Evolutionary conservation across 35 echinoderm and acorn worm species (phyloP).

Genomic region (Ophiothrix spiculata): DNA sequence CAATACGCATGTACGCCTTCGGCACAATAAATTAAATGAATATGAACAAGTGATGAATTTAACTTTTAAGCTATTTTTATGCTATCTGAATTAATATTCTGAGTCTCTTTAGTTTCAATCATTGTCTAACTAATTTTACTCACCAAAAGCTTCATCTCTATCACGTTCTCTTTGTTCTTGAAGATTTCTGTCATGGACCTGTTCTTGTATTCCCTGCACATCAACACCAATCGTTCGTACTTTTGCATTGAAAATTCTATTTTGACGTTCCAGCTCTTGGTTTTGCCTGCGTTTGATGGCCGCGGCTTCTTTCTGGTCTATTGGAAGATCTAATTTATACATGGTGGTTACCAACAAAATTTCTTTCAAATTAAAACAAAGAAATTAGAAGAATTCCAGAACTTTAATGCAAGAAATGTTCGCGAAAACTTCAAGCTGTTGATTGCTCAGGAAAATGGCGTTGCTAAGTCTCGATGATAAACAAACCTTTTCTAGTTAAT

Average conservation of each 20-base stretch:
- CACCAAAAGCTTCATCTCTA: slow-evolving; percentile 85
- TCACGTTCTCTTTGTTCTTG: slow-evolving; percentile 74
- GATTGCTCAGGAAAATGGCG: no score
- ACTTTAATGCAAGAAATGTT: no score
- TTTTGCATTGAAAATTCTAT: slow-evolving; percentile 98
- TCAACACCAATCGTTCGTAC: slow-evolving; percentile 97
- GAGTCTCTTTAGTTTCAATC: background rate
- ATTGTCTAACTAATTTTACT: background rate
- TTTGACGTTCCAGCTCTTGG: slow-evolving; percentile 84
- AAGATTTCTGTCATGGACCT: slow-evolving; percentile 67
- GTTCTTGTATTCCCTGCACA: slow-evolving; percentile 73
- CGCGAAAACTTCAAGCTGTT: no score
- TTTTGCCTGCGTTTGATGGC: slow-evolving; percentile 85
- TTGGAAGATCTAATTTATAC: slow-evolving; percentile 97
- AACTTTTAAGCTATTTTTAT: no score
- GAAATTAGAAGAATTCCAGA: no score
- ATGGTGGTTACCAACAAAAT: slow-evolving; percentile 48
- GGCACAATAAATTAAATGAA: no score
- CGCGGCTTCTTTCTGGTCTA: slow-evolving; percentile 86
- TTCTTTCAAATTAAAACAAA: no score
- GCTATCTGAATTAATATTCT: background rate
- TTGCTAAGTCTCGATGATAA: slow-evolving; percentile 17
- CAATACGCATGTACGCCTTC: no score
- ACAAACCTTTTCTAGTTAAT: background rate
- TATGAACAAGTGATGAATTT: background rate